Conservation (phyloP, 2,888 invertebrate genomes). For the Leptogaster cylindrica region DNA sequence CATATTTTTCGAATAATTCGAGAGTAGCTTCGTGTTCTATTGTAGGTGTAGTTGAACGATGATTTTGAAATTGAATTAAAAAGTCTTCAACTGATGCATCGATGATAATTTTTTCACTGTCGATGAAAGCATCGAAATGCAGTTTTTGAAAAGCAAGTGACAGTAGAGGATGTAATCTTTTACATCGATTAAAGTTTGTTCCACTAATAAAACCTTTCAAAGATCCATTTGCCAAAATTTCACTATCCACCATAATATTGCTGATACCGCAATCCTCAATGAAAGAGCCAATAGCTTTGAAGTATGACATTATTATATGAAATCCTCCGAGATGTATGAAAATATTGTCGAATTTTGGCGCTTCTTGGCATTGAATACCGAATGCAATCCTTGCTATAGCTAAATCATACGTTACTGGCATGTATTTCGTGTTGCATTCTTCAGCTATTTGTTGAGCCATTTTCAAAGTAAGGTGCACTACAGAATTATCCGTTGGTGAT, state of each 20-base stretch:
- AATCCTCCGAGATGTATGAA: slow-evolving; percentile 50
- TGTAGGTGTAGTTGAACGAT: too few relatives aligned
- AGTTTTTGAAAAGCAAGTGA: slow-evolving; percentile 37
- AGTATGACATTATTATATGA: slow-evolving; percentile 49
- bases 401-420: slow-evolving; percentile 51
- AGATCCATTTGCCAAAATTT: slow-evolving; percentile 37
- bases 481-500: slow-evolving; percentile 52
- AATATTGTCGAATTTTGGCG: slow-evolving; percentile 46
- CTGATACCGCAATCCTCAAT: slow-evolving; percentile 43
- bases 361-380: slow-evolving; percentile 50
- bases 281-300: slow-evolving; percentile 48
- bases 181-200: slow-evolving; percentile 1
- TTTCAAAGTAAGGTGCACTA: slow-evolving; percentile 52
- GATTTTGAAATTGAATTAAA: too few relatives aligned
- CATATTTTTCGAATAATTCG: slow-evolving; percentile 4
- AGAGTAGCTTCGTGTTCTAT: too few relatives aligned
- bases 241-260: slow-evolving; percentile 38
- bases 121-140: slow-evolving; percentile 35
- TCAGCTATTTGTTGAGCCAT: slow-evolving; percentile 48
- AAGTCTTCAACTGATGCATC: too few relatives aligned
- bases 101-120: background rate
- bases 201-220: background rate
- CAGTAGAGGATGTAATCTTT: slow-evolving; percentile 18
- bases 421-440: slow-evolving; percentile 42
- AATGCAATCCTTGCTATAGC: slow-evolving; percentile 51